Conservation (phyloP, 2,113 vertebrate genomes). For the Patagioenas fasciata region DNA sequence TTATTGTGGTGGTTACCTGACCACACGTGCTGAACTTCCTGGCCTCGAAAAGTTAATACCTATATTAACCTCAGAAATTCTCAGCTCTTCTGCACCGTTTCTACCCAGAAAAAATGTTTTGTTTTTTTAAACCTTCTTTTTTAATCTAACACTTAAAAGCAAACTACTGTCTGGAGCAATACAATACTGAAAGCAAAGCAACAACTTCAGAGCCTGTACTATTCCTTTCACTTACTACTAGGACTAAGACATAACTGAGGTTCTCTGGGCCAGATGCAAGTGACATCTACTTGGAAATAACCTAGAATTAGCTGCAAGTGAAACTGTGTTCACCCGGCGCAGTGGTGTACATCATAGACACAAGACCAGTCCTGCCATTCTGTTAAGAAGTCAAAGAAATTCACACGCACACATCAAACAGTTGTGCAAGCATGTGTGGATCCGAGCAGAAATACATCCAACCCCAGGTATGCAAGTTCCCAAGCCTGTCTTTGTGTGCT, state of each 20-base stretch:
- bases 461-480: neutral
- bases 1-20: slow-evolving; percentile 40
- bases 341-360: rapidly evolving
- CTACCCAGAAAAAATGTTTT: neutral
- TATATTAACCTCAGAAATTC: neutral
- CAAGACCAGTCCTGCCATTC: neutral
- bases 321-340: neutral
- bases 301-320: neutral
- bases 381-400: neutral
- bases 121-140: neutral
- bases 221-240: neutral
- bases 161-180: neutral
- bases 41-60: neutral
- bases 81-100: neutral
- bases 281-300: neutral
- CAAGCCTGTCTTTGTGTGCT: rapidly evolving
- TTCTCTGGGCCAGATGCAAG: neutral
- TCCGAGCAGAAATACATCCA: neutral
- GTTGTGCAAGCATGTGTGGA: neutral
- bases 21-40: neutral
- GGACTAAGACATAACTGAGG: neutral
- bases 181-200: neutral
- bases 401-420: neutral
- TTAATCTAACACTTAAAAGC: neutral
- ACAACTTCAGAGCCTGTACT: neutral